Conservation (phyloP, 1,140 invertebrate species). For the Drosophila kohkoa region DNA sequence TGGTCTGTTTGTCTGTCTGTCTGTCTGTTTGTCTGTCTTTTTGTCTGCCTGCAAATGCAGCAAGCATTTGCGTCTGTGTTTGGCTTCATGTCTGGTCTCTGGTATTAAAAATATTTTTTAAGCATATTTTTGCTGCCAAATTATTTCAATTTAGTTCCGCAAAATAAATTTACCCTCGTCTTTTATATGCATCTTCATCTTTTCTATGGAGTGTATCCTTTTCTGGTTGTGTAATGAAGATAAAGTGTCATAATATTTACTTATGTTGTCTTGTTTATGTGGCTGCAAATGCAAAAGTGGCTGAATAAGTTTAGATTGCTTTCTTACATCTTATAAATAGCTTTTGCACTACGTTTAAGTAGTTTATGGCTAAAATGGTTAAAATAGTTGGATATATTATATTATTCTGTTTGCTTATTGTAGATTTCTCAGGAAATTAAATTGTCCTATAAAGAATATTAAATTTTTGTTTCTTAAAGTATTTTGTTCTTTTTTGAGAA, state of each 20-base stretch:
- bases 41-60: conserved; percentile 16
- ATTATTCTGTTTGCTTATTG: too few species aligned
- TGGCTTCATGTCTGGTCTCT: conserved; percentile 38
- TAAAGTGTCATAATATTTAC: conserved; percentile 64
- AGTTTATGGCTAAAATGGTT: too few species aligned
- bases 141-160: conserved; percentile 84
- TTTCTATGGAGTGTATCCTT: conserved; percentile 34
- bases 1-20: conserved; percentile 31
- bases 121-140: conserved; percentile 79
- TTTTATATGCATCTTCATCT: conserved; percentile 1
- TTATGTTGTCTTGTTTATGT: conserved; percentile 41
- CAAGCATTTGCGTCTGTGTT: conserved; percentile 20
- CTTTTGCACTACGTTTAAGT: not conserved
- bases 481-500: too few species aligned
- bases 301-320: not conserved
- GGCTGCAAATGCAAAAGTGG: conserved; percentile 18
- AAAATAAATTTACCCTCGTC: conserved; percentile 73
- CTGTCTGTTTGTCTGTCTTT: conserved; percentile 22
- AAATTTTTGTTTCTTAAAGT: too few species aligned
- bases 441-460: too few species aligned
- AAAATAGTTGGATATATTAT: too few species aligned
- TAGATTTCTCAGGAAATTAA: too few species aligned
- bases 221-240: conserved; percentile 63
- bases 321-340: not conserved
- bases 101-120: conserved; percentile 75